A percentile compares a stretch with the other conserved stretches of the same genome.
Conservation (phyloP, 2,888 invertebrate genomes). For the Melinaea marsaeus region DNA sequence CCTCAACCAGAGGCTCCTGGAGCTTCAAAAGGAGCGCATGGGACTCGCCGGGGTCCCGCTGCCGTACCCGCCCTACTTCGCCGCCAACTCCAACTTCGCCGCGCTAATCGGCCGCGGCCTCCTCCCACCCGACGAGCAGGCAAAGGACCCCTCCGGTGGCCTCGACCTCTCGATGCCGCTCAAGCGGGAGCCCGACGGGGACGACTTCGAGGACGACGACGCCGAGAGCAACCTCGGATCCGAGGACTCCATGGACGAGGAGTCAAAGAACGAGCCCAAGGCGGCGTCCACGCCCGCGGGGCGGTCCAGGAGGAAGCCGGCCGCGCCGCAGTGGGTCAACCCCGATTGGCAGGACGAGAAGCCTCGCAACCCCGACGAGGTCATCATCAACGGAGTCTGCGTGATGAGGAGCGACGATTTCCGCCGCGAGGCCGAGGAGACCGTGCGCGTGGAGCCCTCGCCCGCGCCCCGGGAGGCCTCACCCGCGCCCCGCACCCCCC, state of each 20-base stretch:
- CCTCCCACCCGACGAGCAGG: slow-evolving; percentile 77
- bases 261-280: slow-evolving; percentile 78
- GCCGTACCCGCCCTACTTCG: slow-evolving; percentile 87
- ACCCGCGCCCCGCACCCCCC: slow-evolving; percentile 37
- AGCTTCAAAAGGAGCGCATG: slow-evolving; percentile 90
- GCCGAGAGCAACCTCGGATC: slow-evolving; percentile 86
- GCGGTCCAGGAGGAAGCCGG: slow-evolving; percentile 89
- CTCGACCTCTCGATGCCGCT: slow-evolving; percentile 92
- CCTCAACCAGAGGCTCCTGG: slow-evolving; percentile 91
- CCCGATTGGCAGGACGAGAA: slow-evolving; percentile 92
- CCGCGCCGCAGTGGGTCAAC: slow-evolving; percentile 98
- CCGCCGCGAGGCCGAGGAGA: slow-evolving; percentile 80
- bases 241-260: slow-evolving; percentile 79
- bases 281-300: slow-evolving; percentile 67
- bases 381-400: slow-evolving; percentile 95
- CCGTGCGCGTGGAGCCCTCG: slow-evolving; percentile 86
- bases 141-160: slow-evolving; percentile 89
- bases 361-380: slow-evolving; percentile 81
- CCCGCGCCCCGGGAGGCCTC: slow-evolving; percentile 77
- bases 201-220: slow-evolving; percentile 89
- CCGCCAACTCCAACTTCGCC: slow-evolving; percentile 85
- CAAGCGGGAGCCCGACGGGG: slow-evolving; percentile 86
- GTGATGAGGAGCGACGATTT: slow-evolving; percentile 92
- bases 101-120: slow-evolving; percentile 85
- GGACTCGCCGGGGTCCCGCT: slow-evolving; percentile 87